These are phyloP conservation scores for Tiliacea citrago DNA, from an alignment of 2,888 invertebrate species.

Conservation along the genomic window DNA sequence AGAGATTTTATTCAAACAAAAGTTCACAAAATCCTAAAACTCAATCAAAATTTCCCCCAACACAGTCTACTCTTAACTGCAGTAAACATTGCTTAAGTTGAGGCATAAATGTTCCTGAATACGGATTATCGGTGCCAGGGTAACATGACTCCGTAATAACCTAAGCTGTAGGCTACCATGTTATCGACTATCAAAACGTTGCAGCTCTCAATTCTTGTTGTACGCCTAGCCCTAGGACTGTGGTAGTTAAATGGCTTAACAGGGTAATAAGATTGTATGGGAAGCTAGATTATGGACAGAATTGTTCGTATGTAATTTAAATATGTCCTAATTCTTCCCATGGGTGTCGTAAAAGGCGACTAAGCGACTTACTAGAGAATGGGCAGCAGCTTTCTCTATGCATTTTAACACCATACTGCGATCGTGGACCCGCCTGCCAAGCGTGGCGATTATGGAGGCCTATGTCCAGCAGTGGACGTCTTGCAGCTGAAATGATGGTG, in stretches of 20 bases:
- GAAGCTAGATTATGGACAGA: not conserved
- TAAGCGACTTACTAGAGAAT: too few relatives aligned
- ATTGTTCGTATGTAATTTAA: constrained; percentile 24
- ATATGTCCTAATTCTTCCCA: not conserved
- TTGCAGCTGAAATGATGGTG: too few relatives aligned
- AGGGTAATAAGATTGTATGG: not conserved
- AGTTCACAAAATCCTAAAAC: too few relatives aligned
- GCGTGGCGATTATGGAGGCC: too few relatives aligned
- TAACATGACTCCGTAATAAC: constrained; percentile 44
- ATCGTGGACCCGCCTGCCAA: too few relatives aligned
- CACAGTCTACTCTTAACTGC: not conserved
- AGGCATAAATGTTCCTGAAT: constrained; percentile 13
- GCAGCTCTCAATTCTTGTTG: constrained; percentile 42
- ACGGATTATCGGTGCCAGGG: constrained; percentile 29
- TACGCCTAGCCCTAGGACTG: constrained; percentile 5
- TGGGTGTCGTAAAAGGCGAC: too few relatives aligned
- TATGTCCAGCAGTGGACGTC: too few relatives aligned
- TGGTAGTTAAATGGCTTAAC: constrained; percentile 15
- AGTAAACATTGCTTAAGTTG: constrained; percentile 1
- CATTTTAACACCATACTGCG: too few relatives aligned
- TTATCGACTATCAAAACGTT: constrained; percentile 53
- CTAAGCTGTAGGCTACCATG: constrained; percentile 11
- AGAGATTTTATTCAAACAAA: not conserved
- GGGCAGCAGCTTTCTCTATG: too few relatives aligned
- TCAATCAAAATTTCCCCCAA: not conserved